phyloP scores from a whole-genome alignment of 2,113 vertebrate species.

The Leptocoma aspasia region DNA sequence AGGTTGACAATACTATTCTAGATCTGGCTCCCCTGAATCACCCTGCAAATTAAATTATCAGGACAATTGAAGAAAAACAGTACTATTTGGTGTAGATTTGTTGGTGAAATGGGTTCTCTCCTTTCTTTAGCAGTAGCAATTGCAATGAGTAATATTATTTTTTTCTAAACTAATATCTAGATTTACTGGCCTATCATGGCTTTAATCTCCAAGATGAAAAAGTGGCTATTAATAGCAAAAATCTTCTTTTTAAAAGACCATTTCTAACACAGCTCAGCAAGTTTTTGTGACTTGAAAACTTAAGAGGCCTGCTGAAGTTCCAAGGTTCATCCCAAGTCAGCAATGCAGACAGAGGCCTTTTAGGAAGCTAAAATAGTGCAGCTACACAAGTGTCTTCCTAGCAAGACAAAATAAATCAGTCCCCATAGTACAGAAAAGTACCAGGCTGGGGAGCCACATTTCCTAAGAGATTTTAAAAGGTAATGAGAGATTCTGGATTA shows the following conservation, averaged over 20 bases:
- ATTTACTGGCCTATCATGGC: conserved; percentile 1
- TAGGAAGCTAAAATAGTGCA: neutral
- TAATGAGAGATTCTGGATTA: neutral
- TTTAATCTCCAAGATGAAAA: neutral
- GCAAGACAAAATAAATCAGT: neutral
- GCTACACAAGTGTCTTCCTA: neutral
- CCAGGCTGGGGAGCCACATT: neutral
- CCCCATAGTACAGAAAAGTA: neutral
- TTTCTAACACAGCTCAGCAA: neutral
- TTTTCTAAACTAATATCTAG: conserved; percentile 19
- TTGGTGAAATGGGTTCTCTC: neutral
- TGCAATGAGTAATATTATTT: neutral
- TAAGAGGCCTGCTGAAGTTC: neutral
- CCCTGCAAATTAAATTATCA: neutral
- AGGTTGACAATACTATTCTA: neutral
- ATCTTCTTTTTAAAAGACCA: neutral
- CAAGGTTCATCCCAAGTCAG: neutral
- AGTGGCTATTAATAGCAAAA: neutral
- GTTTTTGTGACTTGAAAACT: neutral
- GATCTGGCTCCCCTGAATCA: neutral
- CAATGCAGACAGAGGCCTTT: neutral
- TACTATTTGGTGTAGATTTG: neutral
- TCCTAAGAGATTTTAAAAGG: neutral
- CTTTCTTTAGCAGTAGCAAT: neutral
- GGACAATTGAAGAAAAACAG: neutral